phyloP scores from a whole-genome alignment of 2,888 invertebrate species.

The Heliconius ethilla region DNA sequence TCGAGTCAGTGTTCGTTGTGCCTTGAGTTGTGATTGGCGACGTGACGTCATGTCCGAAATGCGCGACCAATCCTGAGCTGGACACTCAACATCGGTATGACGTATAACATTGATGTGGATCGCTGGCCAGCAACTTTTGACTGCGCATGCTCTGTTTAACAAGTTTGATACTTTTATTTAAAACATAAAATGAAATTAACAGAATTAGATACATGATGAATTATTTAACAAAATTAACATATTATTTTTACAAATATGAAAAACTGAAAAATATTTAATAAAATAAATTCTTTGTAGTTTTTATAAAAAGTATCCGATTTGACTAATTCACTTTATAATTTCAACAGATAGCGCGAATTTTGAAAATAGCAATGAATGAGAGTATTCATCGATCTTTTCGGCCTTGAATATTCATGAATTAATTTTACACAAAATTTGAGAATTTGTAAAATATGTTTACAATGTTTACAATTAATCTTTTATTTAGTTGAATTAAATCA shows the following conservation, averaged over 20 bases:
- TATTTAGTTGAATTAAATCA: too few species aligned
- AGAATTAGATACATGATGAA: neutral
- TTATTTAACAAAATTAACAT: neutral
- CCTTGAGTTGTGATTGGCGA: constrained; percentile 81
- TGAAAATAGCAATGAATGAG: constrained; percentile 24
- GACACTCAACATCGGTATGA: constrained; percentile 76
- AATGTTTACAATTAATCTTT: too few species aligned
- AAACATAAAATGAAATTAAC: neutral
- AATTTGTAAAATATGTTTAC: neutral
- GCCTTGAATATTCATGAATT: neutral
- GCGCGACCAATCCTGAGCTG: constrained; percentile 79
- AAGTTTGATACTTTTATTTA: constrained; percentile 54
- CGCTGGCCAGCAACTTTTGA: constrained; percentile 74
- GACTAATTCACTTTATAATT: constrained; percentile 36
- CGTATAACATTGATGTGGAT: constrained; percentile 81
- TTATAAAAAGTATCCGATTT: constrained; percentile 28
- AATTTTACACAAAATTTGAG: neutral
- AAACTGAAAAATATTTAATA: neutral
- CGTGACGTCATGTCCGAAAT: constrained; percentile 73
- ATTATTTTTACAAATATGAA: neutral
- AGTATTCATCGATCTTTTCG: constrained; percentile 1
- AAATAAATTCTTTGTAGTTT: neutral
- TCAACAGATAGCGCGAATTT: constrained; percentile 38
- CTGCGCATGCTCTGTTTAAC: constrained; percentile 70
- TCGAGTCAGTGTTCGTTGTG: constrained; percentile 81